Conservation (phyloP, 2,113 vertebrate genomes). For the Corythornis cristatus region DNA sequence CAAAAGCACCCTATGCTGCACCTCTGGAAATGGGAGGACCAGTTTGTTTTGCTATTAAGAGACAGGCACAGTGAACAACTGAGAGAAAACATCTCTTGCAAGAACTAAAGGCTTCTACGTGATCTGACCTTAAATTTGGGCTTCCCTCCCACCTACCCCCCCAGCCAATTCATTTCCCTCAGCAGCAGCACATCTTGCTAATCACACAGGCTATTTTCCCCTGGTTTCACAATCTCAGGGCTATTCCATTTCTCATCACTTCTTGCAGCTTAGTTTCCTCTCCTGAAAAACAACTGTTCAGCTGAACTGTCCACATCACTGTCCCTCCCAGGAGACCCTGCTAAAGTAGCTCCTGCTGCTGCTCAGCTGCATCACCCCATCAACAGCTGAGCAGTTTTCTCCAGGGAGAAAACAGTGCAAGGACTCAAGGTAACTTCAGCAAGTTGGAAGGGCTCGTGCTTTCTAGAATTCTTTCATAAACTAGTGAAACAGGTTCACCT, state of each 20-base stretch:
- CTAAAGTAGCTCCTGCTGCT: neutral
- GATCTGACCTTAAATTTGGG: neutral
- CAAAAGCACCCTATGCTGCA: neutral
- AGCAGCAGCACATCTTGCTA: neutral
- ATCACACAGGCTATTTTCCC: neutral
- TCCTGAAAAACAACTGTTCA: neutral
- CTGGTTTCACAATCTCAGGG: neutral
- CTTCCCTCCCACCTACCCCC: neutral
- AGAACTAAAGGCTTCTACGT: neutral
- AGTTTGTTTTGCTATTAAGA: neutral
- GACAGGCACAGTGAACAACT: neutral
- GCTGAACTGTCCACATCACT: neutral
- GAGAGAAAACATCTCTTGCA: neutral
- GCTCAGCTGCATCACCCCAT: neutral
- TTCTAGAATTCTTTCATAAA: neutral
- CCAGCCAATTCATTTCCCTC: neutral
- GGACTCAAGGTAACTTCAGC: neutral
- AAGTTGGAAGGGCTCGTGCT: neutral
- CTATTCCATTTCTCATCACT: neutral
- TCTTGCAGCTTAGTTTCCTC: neutral
- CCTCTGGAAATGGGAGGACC: neutral
- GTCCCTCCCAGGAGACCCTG: neutral
- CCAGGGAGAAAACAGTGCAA: constrained; percentile 7
- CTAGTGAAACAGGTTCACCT: neutral
- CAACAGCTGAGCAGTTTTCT: constrained; percentile 8